A percentile compares a stretch with the other conserved stretches of the same genome.
These are phyloP conservation scores for Nymphalis c-album DNA, from an alignment of 2,888 invertebrate species.

Conservation along the genomic window DNA sequence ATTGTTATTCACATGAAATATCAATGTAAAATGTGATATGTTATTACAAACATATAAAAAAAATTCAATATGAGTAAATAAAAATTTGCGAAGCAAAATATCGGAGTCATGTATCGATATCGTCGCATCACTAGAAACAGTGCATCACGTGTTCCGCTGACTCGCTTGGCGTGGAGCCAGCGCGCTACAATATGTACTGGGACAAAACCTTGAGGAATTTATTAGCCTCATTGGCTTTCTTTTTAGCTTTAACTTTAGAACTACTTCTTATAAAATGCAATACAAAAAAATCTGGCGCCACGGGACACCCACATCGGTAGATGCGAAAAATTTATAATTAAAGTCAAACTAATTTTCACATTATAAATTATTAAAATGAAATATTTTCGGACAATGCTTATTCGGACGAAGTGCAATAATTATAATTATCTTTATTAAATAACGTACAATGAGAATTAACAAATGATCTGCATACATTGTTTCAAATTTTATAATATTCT, in stretches of 20 bases:
- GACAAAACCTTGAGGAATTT: conserved; percentile 35
- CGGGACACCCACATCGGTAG: not conserved
- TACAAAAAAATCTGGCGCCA: not conserved
- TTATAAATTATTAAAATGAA: too few species aligned
- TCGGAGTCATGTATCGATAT: conserved; percentile 40
- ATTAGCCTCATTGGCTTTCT: conserved; percentile 35
- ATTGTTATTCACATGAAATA: too few species aligned
- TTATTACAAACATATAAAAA: too few species aligned
- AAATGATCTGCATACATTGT: too few species aligned
- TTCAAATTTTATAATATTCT: too few species aligned
- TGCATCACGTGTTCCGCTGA: conserved; percentile 43
- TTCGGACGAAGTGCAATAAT: too few species aligned
- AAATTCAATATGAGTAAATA: not conserved
- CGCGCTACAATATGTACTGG: conserved; percentile 36
- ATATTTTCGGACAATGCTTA: too few species aligned
- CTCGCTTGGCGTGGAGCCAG: conserved; percentile 43
- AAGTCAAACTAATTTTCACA: too few species aligned
- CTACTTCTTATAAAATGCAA: not conserved
- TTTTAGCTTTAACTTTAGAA: conserved; percentile 17
- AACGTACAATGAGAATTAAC: too few species aligned
- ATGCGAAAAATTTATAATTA: too few species aligned
- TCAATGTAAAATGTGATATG: too few species aligned
- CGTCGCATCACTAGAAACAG: conserved; percentile 44
- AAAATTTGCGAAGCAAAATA: not conserved
- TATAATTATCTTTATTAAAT: too few species aligned